Evolutionary conservation across 2,797 vertebrate genomes (phyloP), one percentile per base, ranked within the genome.

Genomic region (Carapus acus): DNA sequence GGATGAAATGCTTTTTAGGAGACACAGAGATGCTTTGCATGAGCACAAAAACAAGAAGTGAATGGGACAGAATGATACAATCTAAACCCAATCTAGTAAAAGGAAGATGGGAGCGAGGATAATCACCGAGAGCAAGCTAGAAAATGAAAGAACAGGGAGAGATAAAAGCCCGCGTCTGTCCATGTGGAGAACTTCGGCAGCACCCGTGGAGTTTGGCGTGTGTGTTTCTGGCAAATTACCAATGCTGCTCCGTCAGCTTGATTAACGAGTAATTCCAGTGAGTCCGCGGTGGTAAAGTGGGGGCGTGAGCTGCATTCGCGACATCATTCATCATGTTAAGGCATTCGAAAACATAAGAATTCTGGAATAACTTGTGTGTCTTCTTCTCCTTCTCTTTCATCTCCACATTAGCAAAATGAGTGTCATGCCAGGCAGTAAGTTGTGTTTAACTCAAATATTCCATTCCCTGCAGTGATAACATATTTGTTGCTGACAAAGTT

Each of bases 381-480:
- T 8, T 42, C 19, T 17, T 27, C 15, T 27, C 44, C 4, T 47
- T 50, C 2, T 1, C 43, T 62, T 36, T 58, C 37, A 40, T 49
- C 50, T 57, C 7, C 61, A 58, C 8, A 16, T 62, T 49, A 20
- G 40, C 58, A 62, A 56, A n/a, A 57, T 15, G 43, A 38, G 50
- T 44, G 73, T 33, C 61, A 84, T 85, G 83, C 67, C 78, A 41
- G 18, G 67, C 52, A 49, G 83, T 69, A 66, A 62, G 46, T 44
- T 39, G n/a, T 22, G 17, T 1, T 22, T 40, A 0, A 49, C 21
- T 43, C 2, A 2, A 39, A 24, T 18, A 43, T 36, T 44, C 49
- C 11, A 50, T 31, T 34, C 1, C 17, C 39, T 48, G 13, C 37
- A 13, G 24, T 45, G n/a, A 13, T n/a, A 45, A 45, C 12, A 8